These are phyloP conservation scores for Oligia latruncula DNA, from an alignment of 2,888 invertebrate genomes.

Conservation along the genomic window DNA sequence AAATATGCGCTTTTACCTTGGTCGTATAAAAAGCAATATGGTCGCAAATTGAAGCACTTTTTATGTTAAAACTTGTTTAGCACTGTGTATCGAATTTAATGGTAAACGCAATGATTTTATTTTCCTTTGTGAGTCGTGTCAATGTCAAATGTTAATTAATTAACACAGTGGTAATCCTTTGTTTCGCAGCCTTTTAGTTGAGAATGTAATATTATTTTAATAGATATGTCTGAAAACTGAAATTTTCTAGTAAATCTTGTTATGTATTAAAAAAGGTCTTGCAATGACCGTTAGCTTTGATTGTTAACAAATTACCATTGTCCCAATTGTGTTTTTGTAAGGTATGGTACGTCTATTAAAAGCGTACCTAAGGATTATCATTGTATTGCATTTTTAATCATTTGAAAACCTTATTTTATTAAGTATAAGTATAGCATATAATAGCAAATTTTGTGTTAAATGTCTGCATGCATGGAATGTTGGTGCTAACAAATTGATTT, in stretches of 20 bases:
- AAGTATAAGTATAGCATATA: conserved; percentile 47
- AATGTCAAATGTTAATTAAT: conserved; percentile 24
- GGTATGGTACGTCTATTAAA: background rate
- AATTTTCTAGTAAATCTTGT: background rate
- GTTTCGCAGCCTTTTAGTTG: background rate
- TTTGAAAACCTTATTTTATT: conserved; percentile 37
- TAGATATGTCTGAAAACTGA: background rate
- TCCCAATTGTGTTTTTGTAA: background rate
- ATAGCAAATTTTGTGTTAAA: conserved; percentile 57
- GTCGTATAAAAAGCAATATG: conserved; percentile 29
- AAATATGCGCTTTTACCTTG: conserved; percentile 24
- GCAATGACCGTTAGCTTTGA: background rate
- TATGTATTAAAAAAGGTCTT: background rate
- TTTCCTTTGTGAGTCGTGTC: conserved; percentile 24
- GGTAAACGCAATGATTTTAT: conserved; percentile 2
- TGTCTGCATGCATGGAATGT: conserved; percentile 69
- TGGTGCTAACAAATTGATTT: conserved; percentile 78
- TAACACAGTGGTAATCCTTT: conserved; percentile 36
- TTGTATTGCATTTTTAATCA: conserved; percentile 1
- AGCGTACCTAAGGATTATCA: conserved; percentile 27
- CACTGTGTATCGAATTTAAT: conserved; percentile 25
- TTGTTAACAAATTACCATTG: background rate
- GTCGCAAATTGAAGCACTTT: conserved; percentile 32
- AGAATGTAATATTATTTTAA: background rate
- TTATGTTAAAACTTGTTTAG: conserved; percentile 16